Evolutionary conservation across 2,797 vertebrate species (phyloP).

Genomic region (Enoplosus armatus): DNA sequence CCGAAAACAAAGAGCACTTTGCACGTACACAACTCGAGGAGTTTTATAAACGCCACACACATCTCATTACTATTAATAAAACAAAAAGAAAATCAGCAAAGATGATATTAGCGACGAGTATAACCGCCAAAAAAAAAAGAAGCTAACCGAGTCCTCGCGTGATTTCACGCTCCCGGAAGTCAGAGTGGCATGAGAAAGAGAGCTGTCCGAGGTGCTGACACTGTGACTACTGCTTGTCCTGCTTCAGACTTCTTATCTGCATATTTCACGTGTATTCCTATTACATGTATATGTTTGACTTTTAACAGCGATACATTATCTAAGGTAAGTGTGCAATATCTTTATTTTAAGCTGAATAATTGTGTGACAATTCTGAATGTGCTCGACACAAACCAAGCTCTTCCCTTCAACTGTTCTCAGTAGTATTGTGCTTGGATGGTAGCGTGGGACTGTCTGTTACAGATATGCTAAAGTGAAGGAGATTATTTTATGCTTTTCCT

Average conservation of each 20-base stretch:
- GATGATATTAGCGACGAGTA: neutral
- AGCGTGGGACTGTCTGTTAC: neutral
- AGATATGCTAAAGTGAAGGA: neutral
- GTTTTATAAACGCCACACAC: neutral
- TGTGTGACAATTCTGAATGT: neutral
- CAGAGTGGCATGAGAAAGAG: constrained; percentile 35
- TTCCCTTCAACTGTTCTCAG: constrained; percentile 1
- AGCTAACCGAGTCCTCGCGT: constrained; percentile 45
- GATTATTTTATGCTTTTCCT: neutral
- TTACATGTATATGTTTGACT: neutral
- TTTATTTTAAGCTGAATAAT: constrained; percentile 2
- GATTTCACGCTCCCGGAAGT: constrained; percentile 70
- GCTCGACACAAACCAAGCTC: neutral
- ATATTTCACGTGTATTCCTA: neutral
- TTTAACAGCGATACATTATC: neutral
- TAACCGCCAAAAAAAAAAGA: neutral
- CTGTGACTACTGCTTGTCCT: constrained; percentile 48
- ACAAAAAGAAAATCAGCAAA: no score
- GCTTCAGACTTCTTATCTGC: neutral
- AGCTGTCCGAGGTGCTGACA: constrained; percentile 84
- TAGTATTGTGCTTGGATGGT: neutral
- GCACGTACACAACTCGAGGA: neutral
- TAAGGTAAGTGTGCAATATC: neutral
- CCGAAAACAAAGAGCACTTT: constrained; percentile 31
- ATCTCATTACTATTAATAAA: neutral